Conservation (phyloP, 2,113 vertebrate genomes). For the Neopipo cinnamomea region DNA sequence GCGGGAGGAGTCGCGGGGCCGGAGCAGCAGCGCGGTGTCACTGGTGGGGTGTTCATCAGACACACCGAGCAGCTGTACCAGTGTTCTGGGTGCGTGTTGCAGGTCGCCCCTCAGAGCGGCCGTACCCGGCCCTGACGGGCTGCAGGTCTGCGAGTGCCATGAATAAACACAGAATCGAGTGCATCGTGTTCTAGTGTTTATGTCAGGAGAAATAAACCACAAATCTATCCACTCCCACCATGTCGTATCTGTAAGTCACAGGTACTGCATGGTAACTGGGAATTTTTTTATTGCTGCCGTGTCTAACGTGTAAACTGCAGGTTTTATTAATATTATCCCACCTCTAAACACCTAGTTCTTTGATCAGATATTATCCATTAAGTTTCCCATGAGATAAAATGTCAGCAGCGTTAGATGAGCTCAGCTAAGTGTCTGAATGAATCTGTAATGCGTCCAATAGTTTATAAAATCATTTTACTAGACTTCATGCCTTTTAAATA, state of each 20-base stretch:
- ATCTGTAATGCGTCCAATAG: not conserved
- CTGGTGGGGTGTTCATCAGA: not conserved
- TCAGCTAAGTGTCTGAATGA: not conserved
- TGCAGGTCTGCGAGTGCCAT: rapidly evolving
- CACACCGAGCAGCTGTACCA: not conserved
- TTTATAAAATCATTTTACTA: not conserved
- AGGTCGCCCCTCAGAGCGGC: no score
- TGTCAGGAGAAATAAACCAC: not conserved
- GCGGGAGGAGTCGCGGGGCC: not conserved
- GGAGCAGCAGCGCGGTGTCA: not conserved
- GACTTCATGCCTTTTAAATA: not conserved
- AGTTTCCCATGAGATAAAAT: not conserved
- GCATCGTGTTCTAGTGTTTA: not conserved
- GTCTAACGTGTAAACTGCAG: not conserved
- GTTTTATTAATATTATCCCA: not conserved
- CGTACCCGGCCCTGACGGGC: not conserved
- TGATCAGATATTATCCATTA: not conserved
- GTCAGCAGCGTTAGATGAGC: not conserved
- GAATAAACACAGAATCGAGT: rapidly evolving
- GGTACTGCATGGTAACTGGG: rapidly evolving
- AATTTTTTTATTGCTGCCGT: not conserved
- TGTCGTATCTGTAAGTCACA: rapidly evolving
- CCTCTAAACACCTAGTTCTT: not conserved
- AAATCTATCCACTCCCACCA: rapidly evolving
- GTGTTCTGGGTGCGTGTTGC: rapidly evolving